Conservation (phyloP, 2,888 invertebrate species). For the Eupithecia subumbrata region DNA sequence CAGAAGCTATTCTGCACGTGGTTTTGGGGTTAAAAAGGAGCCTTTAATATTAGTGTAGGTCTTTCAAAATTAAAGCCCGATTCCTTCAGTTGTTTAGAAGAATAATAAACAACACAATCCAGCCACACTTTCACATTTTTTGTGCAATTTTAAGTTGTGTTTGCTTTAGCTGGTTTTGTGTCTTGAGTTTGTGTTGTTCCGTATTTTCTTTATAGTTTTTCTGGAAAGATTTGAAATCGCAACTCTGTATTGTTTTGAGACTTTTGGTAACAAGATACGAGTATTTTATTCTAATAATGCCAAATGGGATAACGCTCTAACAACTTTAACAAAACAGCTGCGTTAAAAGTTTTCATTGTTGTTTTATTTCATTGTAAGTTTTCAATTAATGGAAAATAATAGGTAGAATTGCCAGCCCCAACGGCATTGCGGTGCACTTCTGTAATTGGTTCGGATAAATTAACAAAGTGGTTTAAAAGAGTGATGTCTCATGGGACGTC, state of each 20-base stretch:
- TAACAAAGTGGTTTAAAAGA: slow-evolving; percentile 80
- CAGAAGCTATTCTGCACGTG: too few relatives aligned
- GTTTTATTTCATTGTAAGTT: slow-evolving; percentile 21
- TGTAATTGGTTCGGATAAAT: slow-evolving; percentile 82
- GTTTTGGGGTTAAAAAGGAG: too few relatives aligned
- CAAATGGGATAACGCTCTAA: background rate
- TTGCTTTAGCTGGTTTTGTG: background rate
- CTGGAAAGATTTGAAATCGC: too few relatives aligned
- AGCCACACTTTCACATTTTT: too few relatives aligned
- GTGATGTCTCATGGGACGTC: slow-evolving; percentile 68
- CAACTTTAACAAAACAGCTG: background rate
- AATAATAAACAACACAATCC: too few relatives aligned
- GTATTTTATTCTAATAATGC: too few relatives aligned
- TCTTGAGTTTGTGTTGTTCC: background rate
- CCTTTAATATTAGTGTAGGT: too few relatives aligned
- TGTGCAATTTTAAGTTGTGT: background rate
- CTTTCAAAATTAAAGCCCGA: too few relatives aligned
- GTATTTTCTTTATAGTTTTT: too few relatives aligned
- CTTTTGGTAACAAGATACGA: too few relatives aligned
- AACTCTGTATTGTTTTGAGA: too few relatives aligned
- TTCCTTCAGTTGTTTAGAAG: too few relatives aligned
- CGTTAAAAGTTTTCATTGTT: background rate
- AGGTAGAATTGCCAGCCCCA: slow-evolving; percentile 62
- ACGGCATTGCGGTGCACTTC: slow-evolving; percentile 67
- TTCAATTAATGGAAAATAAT: slow-evolving; percentile 70